Base-by-base conservation (phyloP, 1,140 invertebrate genomes). In the Achatina immaculata region DNA sequence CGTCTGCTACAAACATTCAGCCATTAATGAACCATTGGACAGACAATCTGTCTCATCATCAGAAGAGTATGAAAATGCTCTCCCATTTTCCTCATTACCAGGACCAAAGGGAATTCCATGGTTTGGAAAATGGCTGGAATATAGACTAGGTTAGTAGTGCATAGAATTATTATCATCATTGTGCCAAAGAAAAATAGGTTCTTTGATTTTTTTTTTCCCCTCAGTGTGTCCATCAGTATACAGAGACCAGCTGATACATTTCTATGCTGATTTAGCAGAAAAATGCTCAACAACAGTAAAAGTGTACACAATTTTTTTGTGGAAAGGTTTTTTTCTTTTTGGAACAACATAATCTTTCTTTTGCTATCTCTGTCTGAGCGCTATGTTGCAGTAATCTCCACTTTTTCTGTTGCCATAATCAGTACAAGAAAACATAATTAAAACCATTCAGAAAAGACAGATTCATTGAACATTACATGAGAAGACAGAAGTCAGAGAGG, bases 61-160 rank as follows among this genome's bases (percentile, higher is more conserved):
- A 31, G 40, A 3, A 7, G 71, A 51, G n/a, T 73, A 73, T 73
- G 43, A 84, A 31, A 81, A 82, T 78, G 85, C 85, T 0, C 87
- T 85, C 78, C 86, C 88, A 36, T 90, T 89, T 71, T 75, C 76
- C 71, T 86, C 88, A 38, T 88, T 90, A 28, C 89, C 89, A 45
- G 89, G 89, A 19, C 89, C 89, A 31, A 86, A 83, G 76, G 87
- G 87, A 16, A 58, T 87, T 21, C 88, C 88, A 28, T 88, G 85
- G 72, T 66, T 90, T 71, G 89, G 89, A 48, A 89, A 86, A 45
- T 81, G 88, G 75, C 79, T 88, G 36, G 75, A 86, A 14, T 90
- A 89, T 74, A 85, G 85, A 66, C 77, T 83, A 75, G 86, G 89
- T 89, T 85, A 73, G 71, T 73, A 1, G 31, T 11, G 24, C 24